Evolutionary conservation across 2,888 invertebrate genomes (phyloP), one percentile per base, ranked within the genome.

Genomic region (Heliconius erato): DNA sequence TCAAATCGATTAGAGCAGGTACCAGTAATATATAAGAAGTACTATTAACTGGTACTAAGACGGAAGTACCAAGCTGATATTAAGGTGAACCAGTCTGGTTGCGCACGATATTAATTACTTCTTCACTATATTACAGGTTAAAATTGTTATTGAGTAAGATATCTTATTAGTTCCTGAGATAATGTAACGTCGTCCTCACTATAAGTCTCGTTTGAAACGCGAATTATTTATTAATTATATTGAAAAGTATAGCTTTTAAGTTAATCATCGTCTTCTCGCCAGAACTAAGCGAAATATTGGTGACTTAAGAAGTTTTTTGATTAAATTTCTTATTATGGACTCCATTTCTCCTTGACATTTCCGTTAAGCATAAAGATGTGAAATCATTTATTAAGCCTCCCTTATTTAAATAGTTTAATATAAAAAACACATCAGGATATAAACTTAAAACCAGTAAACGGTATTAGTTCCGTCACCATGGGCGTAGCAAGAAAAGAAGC

Each of bases 51-150:
- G 7, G 76, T 32, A 59, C 32, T n/a, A 49, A 82, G 79, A 82
- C 82, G 83, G 82, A 84, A 84, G 80, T 74, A 68, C 28, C 35
- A 63, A 65, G 72, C 11, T 59, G 28, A 54, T 74, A 74, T 63
- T 82, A 80, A 83, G 83, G 83, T 79, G 79, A 81, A 84, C 83
- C 49, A 78, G 83, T 82, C 78, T 26, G 67, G 78, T 74, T 63
- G 68, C 74, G 74, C 44, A 65, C 63, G 44, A 78, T 78, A 80
- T 74, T 82, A 79, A 83, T 72, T 78, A 83, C 74, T 63, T 54
- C 69, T 28, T 32, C 14, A 35, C 59, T 78, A 65, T 7, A 67
- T 49, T 44, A 23, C 23, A 40, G 65, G 23, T 44, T 68, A 67
- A 59, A 59, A 44, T 12, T 67, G 23, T 67, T 67, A 35, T 67